Evolutionary conservation across 2,113 vertebrate genomes (phyloP).

Genomic region (Puffinus mauretanicus): DNA sequence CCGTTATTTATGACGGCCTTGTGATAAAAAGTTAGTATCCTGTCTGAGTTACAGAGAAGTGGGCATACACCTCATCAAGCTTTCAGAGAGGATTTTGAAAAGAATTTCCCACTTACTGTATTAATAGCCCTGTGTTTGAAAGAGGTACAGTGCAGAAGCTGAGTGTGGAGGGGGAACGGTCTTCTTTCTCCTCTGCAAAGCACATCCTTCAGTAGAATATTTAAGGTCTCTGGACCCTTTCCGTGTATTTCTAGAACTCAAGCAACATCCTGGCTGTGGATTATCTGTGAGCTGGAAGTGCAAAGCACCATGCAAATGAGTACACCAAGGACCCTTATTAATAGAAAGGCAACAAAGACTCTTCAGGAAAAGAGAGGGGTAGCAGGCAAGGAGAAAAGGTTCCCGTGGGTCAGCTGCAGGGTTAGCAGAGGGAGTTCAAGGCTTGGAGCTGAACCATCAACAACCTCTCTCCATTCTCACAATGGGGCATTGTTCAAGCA

Average conservation of each 20-base stretch:
- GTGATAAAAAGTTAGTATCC: conserved; percentile 32
- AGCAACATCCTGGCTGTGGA: background rate
- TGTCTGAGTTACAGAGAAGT: conserved; percentile 5
- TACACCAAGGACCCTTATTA: background rate
- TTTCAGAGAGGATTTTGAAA: conserved; percentile 58
- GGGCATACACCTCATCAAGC: conserved; percentile 29
- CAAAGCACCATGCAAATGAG: background rate
- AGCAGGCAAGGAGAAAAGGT: background rate
- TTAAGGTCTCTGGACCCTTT: background rate
- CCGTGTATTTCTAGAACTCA: background rate
- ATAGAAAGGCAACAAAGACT: conserved; percentile 4
- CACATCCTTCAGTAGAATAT: background rate
- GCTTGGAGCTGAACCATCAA: background rate
- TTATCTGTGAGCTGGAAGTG: background rate
- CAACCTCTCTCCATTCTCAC: background rate
- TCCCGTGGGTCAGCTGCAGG: background rate
- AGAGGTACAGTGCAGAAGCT: background rate
- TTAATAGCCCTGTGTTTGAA: conserved; percentile 1
- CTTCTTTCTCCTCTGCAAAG: background rate
- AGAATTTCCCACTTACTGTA: conserved; percentile 37
- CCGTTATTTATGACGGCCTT: background rate
- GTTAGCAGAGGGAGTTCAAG: conserved; percentile 25
- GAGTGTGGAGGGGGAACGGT: background rate
- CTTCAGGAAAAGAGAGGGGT: background rate
- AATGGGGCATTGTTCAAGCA: conserved; percentile 32